These are phyloP conservation scores for Orchestia grillus DNA, from an alignment of 1,140 invertebrate genomes.

Conservation along the genomic window DNA sequence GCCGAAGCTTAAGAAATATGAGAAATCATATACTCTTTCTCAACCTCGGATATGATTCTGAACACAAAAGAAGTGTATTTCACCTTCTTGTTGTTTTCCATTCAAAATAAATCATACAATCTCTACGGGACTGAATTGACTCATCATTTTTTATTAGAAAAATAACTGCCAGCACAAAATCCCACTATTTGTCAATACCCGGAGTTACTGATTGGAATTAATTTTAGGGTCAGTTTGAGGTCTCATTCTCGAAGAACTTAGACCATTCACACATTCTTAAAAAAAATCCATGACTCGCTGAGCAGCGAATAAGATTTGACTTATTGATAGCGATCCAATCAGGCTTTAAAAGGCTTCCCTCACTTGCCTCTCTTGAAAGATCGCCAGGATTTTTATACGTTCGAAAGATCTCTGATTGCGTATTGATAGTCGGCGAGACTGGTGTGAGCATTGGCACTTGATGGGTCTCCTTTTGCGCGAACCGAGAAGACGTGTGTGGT, in stretches of 20 bases:
- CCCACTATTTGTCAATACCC: neutral
- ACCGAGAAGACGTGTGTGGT: neutral
- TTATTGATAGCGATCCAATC: neutral
- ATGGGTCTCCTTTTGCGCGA: neutral
- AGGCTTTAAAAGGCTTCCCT: neutral
- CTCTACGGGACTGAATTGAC: neutral
- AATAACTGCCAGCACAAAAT: neutral
- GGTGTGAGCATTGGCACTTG: neutral
- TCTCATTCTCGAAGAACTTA: neutral
- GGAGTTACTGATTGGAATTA: neutral
- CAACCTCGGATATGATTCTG: too few species aligned
- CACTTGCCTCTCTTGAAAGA: neutral
- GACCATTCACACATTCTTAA: neutral
- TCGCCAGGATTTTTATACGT: neutral
- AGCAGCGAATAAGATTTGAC: conserved; percentile 7
- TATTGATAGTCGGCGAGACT: neutral
- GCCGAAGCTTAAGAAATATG: too few species aligned
- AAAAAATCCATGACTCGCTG: neutral
- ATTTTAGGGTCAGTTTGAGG: neutral
- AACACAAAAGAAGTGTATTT: neutral
- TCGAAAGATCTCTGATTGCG: neutral
- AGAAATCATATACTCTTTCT: too few species aligned
- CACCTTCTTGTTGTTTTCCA: neutral
- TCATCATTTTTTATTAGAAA: neutral
- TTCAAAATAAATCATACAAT: neutral